phyloP scores from a whole-genome alignment of 2,797 vertebrate species.

The Sciurus vulgaris region DNA sequence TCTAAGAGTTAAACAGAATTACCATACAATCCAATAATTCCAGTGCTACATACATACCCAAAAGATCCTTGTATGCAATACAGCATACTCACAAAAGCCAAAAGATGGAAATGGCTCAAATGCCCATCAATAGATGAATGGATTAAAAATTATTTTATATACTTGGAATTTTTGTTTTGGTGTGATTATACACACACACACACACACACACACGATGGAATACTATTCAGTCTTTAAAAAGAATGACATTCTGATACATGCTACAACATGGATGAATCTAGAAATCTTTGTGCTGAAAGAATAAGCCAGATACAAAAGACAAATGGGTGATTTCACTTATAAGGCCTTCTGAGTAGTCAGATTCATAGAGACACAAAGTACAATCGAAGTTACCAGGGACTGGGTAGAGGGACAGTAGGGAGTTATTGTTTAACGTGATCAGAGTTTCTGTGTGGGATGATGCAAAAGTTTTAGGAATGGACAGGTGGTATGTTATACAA shows the following conservation, averaged over 20 bases:
- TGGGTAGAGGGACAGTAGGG: too few species aligned
- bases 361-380: neutral
- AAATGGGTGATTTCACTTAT: neutral
- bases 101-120: neutral
- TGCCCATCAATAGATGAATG: neutral
- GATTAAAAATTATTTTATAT: neutral
- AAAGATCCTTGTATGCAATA: neutral
- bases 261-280: neutral
- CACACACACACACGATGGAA: neutral
- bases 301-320: neutral
- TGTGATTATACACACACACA: neutral
- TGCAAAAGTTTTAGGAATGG: neutral
- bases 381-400: neutral
- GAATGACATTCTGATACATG: neutral
- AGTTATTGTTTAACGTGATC: neutral
- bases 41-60: neutral
- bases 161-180: too few species aligned
- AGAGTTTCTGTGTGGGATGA: neutral
- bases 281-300: neutral
- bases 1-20: conserved; percentile 56
- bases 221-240: neutral
- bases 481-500: neutral
- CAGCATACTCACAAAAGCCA: neutral
- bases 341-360: neutral
- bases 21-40: neutral